Evolutionary conservation across 1,140 invertebrate genomes (phyloP).

Genomic region (Drosophila athabasca): DNA sequence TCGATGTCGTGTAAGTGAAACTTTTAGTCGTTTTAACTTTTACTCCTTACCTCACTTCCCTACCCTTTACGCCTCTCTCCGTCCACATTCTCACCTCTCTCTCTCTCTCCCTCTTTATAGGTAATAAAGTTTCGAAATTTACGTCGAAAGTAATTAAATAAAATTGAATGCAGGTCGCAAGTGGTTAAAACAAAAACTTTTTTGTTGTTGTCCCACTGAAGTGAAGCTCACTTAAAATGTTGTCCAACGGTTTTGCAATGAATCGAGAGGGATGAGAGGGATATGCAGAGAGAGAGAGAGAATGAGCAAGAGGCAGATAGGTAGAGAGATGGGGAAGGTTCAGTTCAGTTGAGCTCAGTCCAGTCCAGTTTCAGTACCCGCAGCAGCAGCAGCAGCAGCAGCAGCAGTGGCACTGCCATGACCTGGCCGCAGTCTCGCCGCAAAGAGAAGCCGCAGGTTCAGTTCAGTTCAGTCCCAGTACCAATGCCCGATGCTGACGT

Average conservation of each 20-base stretch:
- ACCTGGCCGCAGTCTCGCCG: conserved; percentile 43
- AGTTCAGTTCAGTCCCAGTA: conserved; percentile 13
- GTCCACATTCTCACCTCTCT: conserved; percentile 2
- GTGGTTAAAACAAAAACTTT: conserved; percentile 52
- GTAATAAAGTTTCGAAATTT: conserved; percentile 64
- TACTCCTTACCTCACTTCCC: too few species aligned
- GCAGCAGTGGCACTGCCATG: conserved; percentile 14
- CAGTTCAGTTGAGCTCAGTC: conserved; percentile 9
- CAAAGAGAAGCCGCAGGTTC: conserved; percentile 48
- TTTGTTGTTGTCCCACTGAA: conserved; percentile 25
- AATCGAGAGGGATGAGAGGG: conserved; percentile 18
- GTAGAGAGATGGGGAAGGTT: too few species aligned
- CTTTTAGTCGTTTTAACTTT: too few species aligned
- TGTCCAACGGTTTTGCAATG: conserved; percentile 56
- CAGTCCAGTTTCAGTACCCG: conserved; percentile 21
- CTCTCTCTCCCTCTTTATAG: conserved; percentile 7
- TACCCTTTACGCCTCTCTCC: neutral
- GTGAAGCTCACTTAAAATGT: conserved; percentile 48
- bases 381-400: neutral
- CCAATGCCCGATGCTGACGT: conserved; percentile 2
- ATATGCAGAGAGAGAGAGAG: too few species aligned
- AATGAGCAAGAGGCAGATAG: neutral
- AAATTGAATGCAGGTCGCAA: conserved; percentile 69
- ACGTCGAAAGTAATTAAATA: conserved; percentile 66
- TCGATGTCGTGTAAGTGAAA: too few species aligned